Evolutionary conservation across 2,888 invertebrate genomes (phyloP).

Genomic region (Ichneumoninae sp.): DNA sequence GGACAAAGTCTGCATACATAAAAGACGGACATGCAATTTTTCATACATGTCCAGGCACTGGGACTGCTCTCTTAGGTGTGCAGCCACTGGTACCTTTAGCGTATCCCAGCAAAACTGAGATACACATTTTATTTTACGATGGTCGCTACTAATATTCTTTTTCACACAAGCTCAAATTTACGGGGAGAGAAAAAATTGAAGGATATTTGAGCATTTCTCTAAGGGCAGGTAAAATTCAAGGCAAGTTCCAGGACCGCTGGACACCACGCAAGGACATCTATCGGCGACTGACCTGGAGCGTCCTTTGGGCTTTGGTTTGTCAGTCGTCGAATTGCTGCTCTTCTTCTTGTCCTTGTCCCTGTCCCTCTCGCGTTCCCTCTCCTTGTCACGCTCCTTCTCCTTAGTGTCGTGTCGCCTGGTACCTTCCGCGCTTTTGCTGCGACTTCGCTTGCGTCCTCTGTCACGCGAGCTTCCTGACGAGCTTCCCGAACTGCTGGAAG

Average conservation of each 20-base stretch:
- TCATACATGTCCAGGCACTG: no score
- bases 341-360: conserved; percentile 84
- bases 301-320: conserved; percentile 83
- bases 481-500: conserved; percentile 90
- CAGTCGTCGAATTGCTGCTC: conserved; percentile 78
- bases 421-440: conserved; percentile 82
- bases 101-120: no score
- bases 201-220: neutral
- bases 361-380: conserved; percentile 83
- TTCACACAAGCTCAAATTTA: no score
- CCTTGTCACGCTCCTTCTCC: conserved; percentile 84
- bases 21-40: no score
- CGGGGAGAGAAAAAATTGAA: neutral
- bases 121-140: no score
- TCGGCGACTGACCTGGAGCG: conserved; percentile 81
- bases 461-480: conserved; percentile 87
- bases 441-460: conserved; percentile 86
- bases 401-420: conserved; percentile 83
- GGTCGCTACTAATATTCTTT: no score
- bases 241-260: no score
- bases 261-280: neutral
- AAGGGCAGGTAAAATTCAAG: neutral
- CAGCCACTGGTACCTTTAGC: no score
- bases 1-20: neutral
- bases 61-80: no score